phyloP scores from a whole-genome alignment of 1,140 invertebrate genomes.

The Pogonus chalceus region DNA sequence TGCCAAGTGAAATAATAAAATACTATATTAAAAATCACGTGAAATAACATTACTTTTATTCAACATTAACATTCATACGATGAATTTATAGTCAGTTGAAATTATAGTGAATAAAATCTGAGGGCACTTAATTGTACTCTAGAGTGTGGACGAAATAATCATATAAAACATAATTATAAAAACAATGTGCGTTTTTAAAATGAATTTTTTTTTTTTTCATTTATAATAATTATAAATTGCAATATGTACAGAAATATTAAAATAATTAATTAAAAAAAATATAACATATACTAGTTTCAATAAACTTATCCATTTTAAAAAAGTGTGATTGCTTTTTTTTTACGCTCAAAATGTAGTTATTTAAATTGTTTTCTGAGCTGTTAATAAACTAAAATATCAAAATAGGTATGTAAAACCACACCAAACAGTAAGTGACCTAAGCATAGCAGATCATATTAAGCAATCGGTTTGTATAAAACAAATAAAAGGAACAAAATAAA shows the following conservation, averaged over 20 bases:
- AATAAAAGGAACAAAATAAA: too few species aligned
- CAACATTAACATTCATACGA: not conserved
- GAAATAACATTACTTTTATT: not conserved
- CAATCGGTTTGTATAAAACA: not conserved
- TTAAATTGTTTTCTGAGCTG: too few species aligned
- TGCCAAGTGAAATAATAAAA: too few species aligned
- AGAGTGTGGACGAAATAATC: not conserved
- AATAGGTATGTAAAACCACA: slow-evolving; percentile 12
- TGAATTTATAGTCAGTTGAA: not conserved
- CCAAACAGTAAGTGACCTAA: slow-evolving; percentile 5
- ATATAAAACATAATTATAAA: not conserved
- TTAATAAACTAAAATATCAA: not conserved
- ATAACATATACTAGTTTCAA: not conserved
- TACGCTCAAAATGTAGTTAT: too few species aligned
- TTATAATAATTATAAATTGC: too few species aligned
- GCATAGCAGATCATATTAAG: not conserved
- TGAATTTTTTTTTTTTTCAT: not conserved
- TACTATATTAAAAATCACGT: too few species aligned
- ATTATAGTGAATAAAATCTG: not conserved
- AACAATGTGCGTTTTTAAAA: slow-evolving; percentile 3
- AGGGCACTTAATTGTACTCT: not conserved
- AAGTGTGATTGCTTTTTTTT: not conserved
- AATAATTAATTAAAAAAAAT: not conserved
- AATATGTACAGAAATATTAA: slow-evolving; percentile 2
- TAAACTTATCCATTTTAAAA: not conserved